Evolutionary conservation across 1,140 invertebrate species (phyloP), one percentile per base, ranked within the genome.

Genomic region (Lepidurus couesii): DNA sequence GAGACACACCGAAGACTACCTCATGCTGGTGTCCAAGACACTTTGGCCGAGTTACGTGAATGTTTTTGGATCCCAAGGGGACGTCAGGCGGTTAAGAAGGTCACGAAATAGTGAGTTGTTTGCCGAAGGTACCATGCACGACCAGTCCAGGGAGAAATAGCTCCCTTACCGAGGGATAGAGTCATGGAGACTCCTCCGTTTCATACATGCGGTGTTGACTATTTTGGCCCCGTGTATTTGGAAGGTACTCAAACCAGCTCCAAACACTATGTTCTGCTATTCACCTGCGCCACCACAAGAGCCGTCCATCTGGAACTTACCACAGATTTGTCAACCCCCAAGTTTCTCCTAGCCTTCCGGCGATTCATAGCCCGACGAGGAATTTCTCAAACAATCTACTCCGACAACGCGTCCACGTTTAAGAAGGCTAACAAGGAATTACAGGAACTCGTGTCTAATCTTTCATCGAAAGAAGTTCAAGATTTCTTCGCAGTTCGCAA

Each of bases 251-350:
- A 81, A 24, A 21, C 85, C 85, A 78, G 74, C 79, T 8, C 85
- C 85, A 86, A 86, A 77, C 77, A 78, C 6, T 86, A 85, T 74
- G 79, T 84, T 5, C 75, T 75, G 24, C 26, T 86, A 0, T 85
- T 86, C 75, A 79, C 85, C 1, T 86, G 85, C 81, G 77, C 84
- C 26, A 65, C 81, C 0, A 82, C 82, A 0, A 82, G 82, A 44
- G 84, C 85, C 2, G 77, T 86, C 0, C 84, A 86, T 80, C 76
- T 85, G 24, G 85, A 86, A 76, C 76, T 84, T 0, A 82, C 85
- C 0, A 75, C 34, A 26, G 82, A 83, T 79, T 75, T 86, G 13
- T 80, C 79, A 3, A 81, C 84, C 26, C 79, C 83, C 47, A 79
- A 45, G 44, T 84, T 83, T 79, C 44, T 86, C 74, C 53, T 82